Conservation (phyloP, 1,140 invertebrate genomes). For the Aphelenchoides fujianensis region DNA sequence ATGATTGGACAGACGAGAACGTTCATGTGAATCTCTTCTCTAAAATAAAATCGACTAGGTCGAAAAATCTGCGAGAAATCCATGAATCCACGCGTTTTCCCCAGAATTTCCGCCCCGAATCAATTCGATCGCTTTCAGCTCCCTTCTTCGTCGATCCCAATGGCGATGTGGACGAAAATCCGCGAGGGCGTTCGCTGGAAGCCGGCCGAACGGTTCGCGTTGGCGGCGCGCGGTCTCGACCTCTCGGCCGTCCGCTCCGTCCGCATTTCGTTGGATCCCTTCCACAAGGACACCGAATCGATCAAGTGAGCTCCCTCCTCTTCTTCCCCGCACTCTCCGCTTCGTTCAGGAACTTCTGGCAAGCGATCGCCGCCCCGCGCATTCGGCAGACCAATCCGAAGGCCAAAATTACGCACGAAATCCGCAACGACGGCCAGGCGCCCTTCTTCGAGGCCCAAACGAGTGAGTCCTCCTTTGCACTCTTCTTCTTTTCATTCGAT, state of each 20-base stretch:
- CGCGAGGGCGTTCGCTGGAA: slow-evolving; percentile 56
- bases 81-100: too few species aligned
- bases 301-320: slow-evolving; percentile 41
- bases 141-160: background rate
- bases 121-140: too few species aligned
- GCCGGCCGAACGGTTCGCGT: slow-evolving; percentile 39
- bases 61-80: too few species aligned
- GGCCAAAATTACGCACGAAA: slow-evolving; percentile 42
- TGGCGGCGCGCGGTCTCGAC: slow-evolving; percentile 51
- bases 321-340: background rate
- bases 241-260: slow-evolving; percentile 50
- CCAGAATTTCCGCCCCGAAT: too few species aligned
- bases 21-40: background rate
- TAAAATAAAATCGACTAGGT: background rate
- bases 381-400: slow-evolving; percentile 55
- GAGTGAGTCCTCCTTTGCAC: slow-evolving; percentile 27
- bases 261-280: slow-evolving; percentile 56
- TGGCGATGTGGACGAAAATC: slow-evolving; percentile 52
- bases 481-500: slow-evolving; percentile 19
- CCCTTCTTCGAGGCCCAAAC: slow-evolving; percentile 55
- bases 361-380: slow-evolving; percentile 44
- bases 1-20: background rate
- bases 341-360: slow-evolving; percentile 56
- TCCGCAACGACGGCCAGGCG: slow-evolving; percentile 51
- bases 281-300: slow-evolving; percentile 50